Conservation (phyloP, 2,888 invertebrate genomes). For the Laothoe populi region DNA sequence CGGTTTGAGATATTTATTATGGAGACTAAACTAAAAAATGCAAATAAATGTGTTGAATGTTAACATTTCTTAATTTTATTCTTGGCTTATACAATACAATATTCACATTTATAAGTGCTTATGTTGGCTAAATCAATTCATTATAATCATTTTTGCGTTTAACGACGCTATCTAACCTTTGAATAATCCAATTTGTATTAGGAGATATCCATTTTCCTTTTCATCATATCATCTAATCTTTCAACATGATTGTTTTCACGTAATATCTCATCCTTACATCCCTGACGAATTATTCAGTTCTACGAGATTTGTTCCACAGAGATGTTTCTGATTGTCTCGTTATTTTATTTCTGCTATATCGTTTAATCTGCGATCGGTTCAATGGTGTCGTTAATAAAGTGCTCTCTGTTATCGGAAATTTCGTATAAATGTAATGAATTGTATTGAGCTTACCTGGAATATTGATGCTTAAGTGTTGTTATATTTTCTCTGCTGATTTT, state of each 20-base stretch:
- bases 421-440: not conserved
- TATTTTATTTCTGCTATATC: constrained; percentile 4
- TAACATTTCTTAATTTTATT: too few relatives aligned
- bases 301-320: not conserved
- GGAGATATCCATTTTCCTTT: not conserved
- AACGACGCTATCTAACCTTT: not conserved
- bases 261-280: not conserved
- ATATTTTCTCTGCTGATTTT: not conserved
- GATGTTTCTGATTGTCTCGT: not conserved
- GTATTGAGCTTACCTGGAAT: not conserved
- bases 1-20: too few relatives aligned
- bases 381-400: constrained; percentile 1
- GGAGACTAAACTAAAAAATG: too few relatives aligned
- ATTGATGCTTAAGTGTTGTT: not conserved
- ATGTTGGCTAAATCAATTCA: too few relatives aligned
- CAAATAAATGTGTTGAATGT: too few relatives aligned
- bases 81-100: too few relatives aligned
- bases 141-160: not conserved
- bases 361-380: constrained; percentile 4
- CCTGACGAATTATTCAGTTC: not conserved
- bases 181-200: not conserved
- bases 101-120: too few relatives aligned
- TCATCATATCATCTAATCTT: not conserved
- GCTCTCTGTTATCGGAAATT: not conserved
- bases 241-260: not conserved